These are phyloP conservation scores for Eriosoma lanigerum DNA, from an alignment of 1,140 invertebrate species.

Conservation along the genomic window DNA sequence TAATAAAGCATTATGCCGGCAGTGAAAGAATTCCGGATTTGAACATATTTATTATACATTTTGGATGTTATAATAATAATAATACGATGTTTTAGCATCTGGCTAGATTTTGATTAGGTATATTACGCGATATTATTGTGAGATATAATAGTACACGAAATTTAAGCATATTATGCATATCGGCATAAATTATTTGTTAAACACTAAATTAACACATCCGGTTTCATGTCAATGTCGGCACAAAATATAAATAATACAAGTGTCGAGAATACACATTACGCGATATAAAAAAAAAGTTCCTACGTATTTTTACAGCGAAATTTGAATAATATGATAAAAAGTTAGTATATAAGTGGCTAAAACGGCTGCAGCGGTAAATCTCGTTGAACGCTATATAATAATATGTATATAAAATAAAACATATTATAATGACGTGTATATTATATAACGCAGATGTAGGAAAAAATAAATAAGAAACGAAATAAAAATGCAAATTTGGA, in stretches of 20 bases:
- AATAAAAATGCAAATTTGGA: conserved; percentile 29
- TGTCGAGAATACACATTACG: too few species aligned
- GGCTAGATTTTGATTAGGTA: not conserved
- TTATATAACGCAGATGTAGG: too few species aligned
- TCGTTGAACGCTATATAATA: not conserved
- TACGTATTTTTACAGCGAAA: too few species aligned
- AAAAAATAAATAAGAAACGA: not conserved
- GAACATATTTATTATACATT: too few species aligned
- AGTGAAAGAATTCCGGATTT: too few species aligned
- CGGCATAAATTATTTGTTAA: not conserved
- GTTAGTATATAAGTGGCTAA: not conserved
- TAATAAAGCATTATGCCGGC: too few species aligned
- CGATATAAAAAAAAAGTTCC: too few species aligned
- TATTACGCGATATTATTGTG: not conserved
- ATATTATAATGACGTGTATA: not conserved
- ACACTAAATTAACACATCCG: conserved; percentile 5
- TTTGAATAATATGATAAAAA: too few species aligned
- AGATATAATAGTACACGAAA: not conserved
- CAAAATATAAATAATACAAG: too few species aligned
- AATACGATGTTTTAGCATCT: not conserved
- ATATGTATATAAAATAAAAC: not conserved
- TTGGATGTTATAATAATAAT: not conserved
- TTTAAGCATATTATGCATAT: not conserved
- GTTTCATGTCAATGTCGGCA: not conserved
- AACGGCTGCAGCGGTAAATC: not conserved